Evolutionary conservation across 1,140 invertebrate genomes (phyloP).

Genomic region (Bombus waltoni): DNA sequence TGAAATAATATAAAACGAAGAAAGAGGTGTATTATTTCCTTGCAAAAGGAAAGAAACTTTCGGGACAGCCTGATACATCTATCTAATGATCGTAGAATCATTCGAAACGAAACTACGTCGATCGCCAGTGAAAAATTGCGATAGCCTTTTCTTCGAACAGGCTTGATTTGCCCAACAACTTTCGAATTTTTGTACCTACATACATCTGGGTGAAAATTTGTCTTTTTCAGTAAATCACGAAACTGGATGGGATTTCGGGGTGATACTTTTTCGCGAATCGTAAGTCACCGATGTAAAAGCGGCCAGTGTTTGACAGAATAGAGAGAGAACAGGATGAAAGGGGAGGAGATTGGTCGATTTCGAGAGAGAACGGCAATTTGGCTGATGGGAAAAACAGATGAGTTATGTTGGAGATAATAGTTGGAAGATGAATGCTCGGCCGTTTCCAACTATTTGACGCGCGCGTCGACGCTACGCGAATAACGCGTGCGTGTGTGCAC

Average conservation of each 20-base stretch:
- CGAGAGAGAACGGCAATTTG: constrained; percentile 59
- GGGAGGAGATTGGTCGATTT: constrained; percentile 45
- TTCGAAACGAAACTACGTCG: too few relatives aligned
- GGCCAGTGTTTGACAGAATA: constrained; percentile 59
- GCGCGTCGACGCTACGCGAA: constrained; percentile 12
- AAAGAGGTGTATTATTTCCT: too few relatives aligned
- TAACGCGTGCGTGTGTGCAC: neutral
- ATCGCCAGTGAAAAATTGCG: neutral
- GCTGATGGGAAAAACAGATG: constrained; percentile 67
- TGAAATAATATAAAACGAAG: too few relatives aligned
- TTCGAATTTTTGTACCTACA: neutral
- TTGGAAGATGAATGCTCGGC: constrained; percentile 62
- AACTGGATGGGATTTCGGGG: constrained; percentile 30
- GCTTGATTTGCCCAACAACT: neutral
- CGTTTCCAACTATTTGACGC: constrained; percentile 58
- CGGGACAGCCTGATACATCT: too few relatives aligned
- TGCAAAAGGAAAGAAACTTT: too few relatives aligned
- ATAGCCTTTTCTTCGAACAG: neutral
- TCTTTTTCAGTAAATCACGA: constrained; percentile 43
- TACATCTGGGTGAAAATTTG: neutral
- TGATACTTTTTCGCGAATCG: constrained; percentile 33
- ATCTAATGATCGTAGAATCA: too few relatives aligned
- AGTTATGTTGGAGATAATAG: constrained; percentile 68
- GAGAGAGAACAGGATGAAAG: constrained; percentile 29
- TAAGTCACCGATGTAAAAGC: constrained; percentile 64